phyloP scores from a whole-genome alignment of 2,113 vertebrate genomes.

The Rattus norvegicus region DNA sequence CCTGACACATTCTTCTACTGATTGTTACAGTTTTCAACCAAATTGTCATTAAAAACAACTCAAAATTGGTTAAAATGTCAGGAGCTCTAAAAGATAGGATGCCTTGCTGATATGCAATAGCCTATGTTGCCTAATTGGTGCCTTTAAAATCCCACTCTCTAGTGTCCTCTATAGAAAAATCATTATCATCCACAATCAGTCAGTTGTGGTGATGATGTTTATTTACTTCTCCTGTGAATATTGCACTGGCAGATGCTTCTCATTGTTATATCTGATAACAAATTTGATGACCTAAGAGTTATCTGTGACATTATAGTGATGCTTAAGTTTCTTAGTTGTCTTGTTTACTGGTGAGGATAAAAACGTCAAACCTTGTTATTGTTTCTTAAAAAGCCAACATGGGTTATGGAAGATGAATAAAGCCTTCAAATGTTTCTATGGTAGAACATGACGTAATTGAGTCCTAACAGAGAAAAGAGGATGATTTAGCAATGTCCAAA shows the following conservation, averaged over 20 bases:
- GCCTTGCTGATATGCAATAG: neutral
- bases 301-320: conserved; percentile 82
- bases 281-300: conserved; percentile 74
- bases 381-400: neutral
- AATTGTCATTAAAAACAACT: neutral
- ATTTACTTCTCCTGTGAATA: conserved; percentile 88
- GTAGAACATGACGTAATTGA: neutral
- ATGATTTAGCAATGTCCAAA: neutral
- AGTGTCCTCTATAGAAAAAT: conserved; percentile 71
- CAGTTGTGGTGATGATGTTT: conserved; percentile 88
- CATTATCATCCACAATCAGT: conserved; percentile 86
- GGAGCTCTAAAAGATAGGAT: neutral
- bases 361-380: neutral
- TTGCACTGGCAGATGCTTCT: conserved; percentile 86
- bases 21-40: conserved; percentile 14
- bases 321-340: conserved; percentile 74
- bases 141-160: conserved; percentile 40
- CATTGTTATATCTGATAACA: conserved; percentile 80
- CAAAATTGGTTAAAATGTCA: neutral
- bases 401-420: neutral
- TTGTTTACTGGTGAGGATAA: neutral
- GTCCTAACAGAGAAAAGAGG: neutral
- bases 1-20: neutral
- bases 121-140: neutral
- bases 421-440: neutral